Evolutionary conservation across 2,113 vertebrate genomes (phyloP).

Genomic region (Struthio camelus): DNA sequence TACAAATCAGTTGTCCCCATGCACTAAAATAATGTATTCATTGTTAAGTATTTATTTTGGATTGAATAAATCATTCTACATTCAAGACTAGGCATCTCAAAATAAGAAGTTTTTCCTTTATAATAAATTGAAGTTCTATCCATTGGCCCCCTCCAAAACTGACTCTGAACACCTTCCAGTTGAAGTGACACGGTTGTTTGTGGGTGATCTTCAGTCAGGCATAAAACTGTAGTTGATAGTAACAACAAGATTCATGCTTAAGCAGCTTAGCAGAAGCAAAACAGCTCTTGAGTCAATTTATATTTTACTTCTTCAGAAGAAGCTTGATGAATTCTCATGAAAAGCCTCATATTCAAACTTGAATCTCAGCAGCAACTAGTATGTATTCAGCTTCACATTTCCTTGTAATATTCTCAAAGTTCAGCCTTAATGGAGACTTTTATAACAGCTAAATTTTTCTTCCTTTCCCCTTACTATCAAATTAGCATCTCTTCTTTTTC

Average conservation of each 20-base stretch:
- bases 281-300: background rate
- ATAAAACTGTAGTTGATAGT: background rate
- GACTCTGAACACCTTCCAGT: background rate
- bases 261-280: background rate
- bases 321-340: background rate
- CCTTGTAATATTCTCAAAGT: background rate
- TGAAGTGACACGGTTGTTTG: background rate
- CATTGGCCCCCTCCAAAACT: background rate
- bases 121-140: background rate
- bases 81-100: background rate
- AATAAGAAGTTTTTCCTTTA: background rate
- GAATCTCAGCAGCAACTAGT: background rate
- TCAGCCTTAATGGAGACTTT: background rate
- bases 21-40: fast-evolving
- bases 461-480: too few relatives aligned
- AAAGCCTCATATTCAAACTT: background rate
- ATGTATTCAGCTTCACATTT: background rate
- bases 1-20: background rate
- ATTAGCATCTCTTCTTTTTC: too few relatives aligned
- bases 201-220: background rate
- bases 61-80: background rate
- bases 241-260: background rate
- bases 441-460: too few relatives aligned
- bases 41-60: background rate
- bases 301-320: background rate